Evolutionary conservation across 92 coral and sea anemone species (phyloP).

Genomic region (Parazoanthus darwini): DNA sequence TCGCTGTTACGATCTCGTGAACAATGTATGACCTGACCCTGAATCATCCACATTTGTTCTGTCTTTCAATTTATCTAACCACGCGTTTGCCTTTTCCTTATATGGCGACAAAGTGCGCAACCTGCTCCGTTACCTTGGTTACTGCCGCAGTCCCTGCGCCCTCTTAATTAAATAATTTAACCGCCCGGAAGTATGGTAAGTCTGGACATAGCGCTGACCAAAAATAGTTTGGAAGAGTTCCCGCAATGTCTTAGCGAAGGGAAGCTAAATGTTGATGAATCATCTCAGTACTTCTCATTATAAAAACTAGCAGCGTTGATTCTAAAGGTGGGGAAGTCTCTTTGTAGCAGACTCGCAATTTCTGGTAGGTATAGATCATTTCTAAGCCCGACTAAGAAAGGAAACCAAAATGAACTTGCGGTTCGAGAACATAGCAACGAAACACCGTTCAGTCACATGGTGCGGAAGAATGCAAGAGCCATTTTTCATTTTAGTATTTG

Average conservation of each 20-base stretch:
- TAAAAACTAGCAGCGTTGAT: background rate
- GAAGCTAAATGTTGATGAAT: background rate
- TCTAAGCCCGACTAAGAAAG: background rate
- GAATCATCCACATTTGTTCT: background rate
- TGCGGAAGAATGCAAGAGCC: too few species aligned
- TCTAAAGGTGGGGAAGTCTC: background rate
- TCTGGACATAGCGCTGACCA: conserved; percentile 16
- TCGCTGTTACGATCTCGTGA: conserved; percentile 6
- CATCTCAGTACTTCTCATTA: background rate
- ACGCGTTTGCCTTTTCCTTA: conserved; percentile 17
- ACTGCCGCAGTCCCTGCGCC: background rate
- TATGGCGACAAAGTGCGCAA: conserved; percentile 38
- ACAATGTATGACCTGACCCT: conserved; percentile 1
- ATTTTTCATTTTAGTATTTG: too few species aligned
- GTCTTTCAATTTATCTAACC: background rate
- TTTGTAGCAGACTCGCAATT: background rate
- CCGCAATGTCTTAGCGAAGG: background rate
- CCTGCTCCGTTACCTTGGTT: background rate
- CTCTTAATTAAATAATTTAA: conserved; percentile 12
- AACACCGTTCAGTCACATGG: background rate
- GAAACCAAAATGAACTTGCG: background rate
- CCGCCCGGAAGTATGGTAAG: conserved; percentile 21
- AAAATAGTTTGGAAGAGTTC: conserved; percentile 4
- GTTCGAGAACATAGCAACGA: background rate
- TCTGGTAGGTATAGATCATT: background rate